Base-by-base conservation (phyloP, 1,140 invertebrate genomes). In the Drosophila biarmipes region DNA sequence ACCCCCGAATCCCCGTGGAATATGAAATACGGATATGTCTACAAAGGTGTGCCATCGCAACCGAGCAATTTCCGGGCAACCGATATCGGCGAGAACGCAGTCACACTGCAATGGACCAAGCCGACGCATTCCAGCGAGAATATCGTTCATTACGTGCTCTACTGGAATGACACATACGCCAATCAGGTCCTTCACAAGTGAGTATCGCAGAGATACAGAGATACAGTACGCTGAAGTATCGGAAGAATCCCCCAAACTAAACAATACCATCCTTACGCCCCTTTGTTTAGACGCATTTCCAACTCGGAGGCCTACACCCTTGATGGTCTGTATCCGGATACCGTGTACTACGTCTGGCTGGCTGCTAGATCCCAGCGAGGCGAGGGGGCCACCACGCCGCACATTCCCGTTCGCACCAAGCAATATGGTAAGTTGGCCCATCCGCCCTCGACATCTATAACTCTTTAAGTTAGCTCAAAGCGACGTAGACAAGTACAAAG, bases 111-210 rank as follows among this genome's bases (percentile, higher is more conserved):
- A 77, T 99, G 98, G 98, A 95, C 94, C 54, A 95, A 96, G 87
- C 98, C 98, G 14, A 94, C 95, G 73, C 97, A 98, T 93, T 96
- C 97, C 55, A 96, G 96, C 54, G 97, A 98, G 92, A 97, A 96
- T 92, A 98, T 99, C 90, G 95, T 97, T 42, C 97, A 96, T 82
- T 99, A 99, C 93, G 97, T 98, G 93, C 93, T 99, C 3, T 99
- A 99, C 90, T 99, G 97, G 97, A 99, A 99, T 93, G 98, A 99
- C 91, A 98, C 98, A 21, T 98, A 97, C 84, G 96, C 97, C 10
- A 96, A 97, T 94, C 94, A 94, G 85, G 93, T 94, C 90, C 94
- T 95, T 91, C 94, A 94, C 87, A 94, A 94, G 96, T 97, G 92
- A 93, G 82, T 86, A 62, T 43, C 10, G 92, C n/a, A n/a, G n/a